Base-by-base conservation (phyloP, 2,797 vertebrate species). In the Lithobates sylvaticus region DNA sequence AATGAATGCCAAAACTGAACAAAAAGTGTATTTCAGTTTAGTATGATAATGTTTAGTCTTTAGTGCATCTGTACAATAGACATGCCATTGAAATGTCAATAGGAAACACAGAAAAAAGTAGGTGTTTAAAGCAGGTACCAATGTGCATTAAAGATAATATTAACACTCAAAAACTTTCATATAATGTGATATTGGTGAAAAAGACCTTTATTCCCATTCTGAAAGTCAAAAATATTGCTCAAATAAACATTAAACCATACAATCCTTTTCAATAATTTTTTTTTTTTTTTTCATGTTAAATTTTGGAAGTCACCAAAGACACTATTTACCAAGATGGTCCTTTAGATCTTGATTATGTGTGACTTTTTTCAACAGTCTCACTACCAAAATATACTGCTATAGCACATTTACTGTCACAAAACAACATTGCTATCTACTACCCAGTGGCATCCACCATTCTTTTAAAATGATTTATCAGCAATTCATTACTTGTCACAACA, bases 401-500 rank as follows among this genome's bases (percentile, higher is more conserved):
- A 50, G 81, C 67, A 72, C 42, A 23, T 65, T 81, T 86, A 79
- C 81, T 82, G 84, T 86, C 27, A 76, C 34, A 68, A 36, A 32
- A 67, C 50, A 50, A 76, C 50, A 65, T 29, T 39, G 42, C 54
- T 81, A 79, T 67, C 72, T 76, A 54, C 36, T 34, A 77, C 47
- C 69, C n/a, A 21, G 34, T 81, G 72, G 71, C 79, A 86, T 81
- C 42, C 32, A 23, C 58, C 68, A 82, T 78, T 32, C 74, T 27
- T 3, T 65, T 61, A 34, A 50, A 82, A 42, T 78, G 50, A 86
- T 82, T 77, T 68, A 82, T 76, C 69, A 72, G 50, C 44, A 70
- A 86, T 77, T 71, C 42, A 86, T 81, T 81, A 76, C 72, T 86
- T 76, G 65, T 64, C 47, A 76, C 84, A 86, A 73, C 74, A 76